Evolutionary conservation across 2,113 vertebrate genomes (phyloP).

Genomic region (Cranoglanis bouderius): DNA sequence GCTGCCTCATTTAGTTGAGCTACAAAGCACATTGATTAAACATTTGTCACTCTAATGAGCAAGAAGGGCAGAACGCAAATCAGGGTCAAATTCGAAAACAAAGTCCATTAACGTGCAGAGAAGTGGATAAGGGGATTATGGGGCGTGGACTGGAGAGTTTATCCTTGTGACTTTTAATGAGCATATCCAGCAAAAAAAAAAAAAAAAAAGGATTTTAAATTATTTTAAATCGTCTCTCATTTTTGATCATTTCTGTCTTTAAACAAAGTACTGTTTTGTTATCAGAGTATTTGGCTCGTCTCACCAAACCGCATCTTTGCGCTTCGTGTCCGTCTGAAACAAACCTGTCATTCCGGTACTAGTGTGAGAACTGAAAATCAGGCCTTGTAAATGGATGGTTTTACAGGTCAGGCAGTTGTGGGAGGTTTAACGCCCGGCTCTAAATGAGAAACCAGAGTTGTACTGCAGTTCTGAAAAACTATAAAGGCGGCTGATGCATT

Average conservation of each 20-base stretch:
- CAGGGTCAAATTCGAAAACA: neutral
- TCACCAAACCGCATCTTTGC: neutral
- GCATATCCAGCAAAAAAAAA: neutral
- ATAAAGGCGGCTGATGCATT: neutral
- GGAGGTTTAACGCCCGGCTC: neutral
- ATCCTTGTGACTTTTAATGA: neutral
- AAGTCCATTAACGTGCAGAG: neutral
- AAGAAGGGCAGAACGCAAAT: neutral
- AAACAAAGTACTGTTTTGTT: neutral
- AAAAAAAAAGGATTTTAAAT: neutral
- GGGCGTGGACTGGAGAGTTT: neutral
- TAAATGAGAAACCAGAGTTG: neutral
- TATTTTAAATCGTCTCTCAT: no score
- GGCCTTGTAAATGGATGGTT: neutral
- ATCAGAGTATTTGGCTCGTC: neutral
- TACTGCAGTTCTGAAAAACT: neutral
- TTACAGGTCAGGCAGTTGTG: neutral
- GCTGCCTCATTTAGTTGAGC: neutral
- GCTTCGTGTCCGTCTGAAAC: neutral
- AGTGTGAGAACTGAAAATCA: neutral
- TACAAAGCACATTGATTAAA: constrained; percentile 1
- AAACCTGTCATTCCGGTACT: neutral
- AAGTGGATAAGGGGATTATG: neutral
- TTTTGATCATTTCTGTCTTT: neutral
- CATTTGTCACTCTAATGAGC: neutral